Evolutionary conservation across 2,113 vertebrate genomes (phyloP), one percentile per base, ranked within the genome.

Genomic region (Ranitomeya variabilis): DNA sequence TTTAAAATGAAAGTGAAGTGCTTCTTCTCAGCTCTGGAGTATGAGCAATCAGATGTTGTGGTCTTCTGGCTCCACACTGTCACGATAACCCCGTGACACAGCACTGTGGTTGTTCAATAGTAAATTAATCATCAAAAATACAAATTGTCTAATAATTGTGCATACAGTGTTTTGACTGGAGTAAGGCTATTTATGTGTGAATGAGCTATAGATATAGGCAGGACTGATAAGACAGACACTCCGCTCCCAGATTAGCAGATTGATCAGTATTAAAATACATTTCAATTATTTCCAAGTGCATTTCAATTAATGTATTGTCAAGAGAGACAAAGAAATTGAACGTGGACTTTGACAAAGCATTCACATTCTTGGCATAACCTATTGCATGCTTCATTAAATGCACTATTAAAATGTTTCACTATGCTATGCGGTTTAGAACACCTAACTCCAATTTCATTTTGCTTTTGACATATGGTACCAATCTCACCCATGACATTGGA

Each of bases 381-480:
- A 18, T 60, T 85, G 54, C 71, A 85, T 55, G 18, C 54, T 45
- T 86, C 23, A 77, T 76, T 60, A 57, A 11, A 52, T 19, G n/a
- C 54, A 74, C 26, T 45, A 60, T 76, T 77, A 86, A 26, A 69
- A 77, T 76, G 15, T 64, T 78, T 74, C 16, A 21, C 31, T 66
- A 16, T 62, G 26, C 73, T 62, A 37, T 15, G 69, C 59, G 73
- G 71, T 19, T 73, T 74, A 77, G 8, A 86, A 77, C n/a, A 59
- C 57, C 71, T 64, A 77, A 52, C 12, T 86, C 69, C 57, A 51
- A 77, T 64, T 78, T 11, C 13, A 77, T 62, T 62, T 26, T 86
- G 83, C 54, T 37, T 85, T n/a, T 85, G 83, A 74, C 83, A 85
- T 85, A 85, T 77, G n/a, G 23, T 86, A 9, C 55, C 37, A 77